Percentiles rank a stretch among this genome's conserved stretches.
Evolutionary conservation across 1,140 invertebrate species (phyloP).

Genomic region (Sitobion miscanthi): DNA sequence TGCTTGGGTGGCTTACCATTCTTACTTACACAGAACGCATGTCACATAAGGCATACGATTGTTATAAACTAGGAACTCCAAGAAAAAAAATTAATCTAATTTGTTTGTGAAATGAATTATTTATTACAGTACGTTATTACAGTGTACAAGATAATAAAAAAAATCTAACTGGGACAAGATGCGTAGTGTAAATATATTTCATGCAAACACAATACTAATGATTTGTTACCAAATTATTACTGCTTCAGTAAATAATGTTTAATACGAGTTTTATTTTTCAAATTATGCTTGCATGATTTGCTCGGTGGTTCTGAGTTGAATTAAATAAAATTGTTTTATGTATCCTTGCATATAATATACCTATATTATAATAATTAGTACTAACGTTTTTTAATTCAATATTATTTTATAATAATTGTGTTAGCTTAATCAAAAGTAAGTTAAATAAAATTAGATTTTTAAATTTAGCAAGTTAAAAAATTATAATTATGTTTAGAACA

Average conservation of each 20-base stretch:
- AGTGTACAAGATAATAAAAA: background rate
- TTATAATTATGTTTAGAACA: background rate
- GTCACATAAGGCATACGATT: background rate
- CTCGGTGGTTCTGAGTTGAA: background rate
- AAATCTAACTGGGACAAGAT: background rate
- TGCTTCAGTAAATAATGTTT: background rate
- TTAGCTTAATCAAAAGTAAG: background rate
- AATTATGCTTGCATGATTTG: background rate
- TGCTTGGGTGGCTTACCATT: background rate
- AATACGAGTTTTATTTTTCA: background rate
- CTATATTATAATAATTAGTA: background rate
- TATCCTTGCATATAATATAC: background rate
- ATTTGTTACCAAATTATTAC: conserved; percentile 17
- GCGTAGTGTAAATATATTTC: background rate
- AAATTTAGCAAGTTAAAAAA: background rate
- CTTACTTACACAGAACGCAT: background rate
- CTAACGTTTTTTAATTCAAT: background rate
- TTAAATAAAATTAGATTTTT: background rate
- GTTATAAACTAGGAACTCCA: background rate
- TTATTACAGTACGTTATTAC: background rate
- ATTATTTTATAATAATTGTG: background rate
- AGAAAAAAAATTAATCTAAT: background rate
- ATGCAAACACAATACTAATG: background rate
- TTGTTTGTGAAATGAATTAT: background rate
- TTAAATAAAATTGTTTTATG: background rate